These are phyloP conservation scores for Leptogaster cylindrica DNA, from an alignment of 2,888 invertebrate species.

Conservation along the genomic window DNA sequence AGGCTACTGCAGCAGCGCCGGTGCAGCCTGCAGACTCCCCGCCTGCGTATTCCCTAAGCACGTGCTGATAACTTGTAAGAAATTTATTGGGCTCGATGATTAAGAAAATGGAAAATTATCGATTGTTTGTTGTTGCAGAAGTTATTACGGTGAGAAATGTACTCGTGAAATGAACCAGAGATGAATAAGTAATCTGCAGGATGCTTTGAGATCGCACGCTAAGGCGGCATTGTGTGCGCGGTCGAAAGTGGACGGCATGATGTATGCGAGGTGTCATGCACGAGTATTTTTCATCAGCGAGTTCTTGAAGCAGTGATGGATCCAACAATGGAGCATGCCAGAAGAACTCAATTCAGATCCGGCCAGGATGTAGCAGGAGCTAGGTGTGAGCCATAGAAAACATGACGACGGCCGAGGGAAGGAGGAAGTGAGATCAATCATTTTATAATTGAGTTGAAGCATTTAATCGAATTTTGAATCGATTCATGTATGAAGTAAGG, in stretches of 20 bases:
- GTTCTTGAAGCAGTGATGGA: background rate
- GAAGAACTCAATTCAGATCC: background rate
- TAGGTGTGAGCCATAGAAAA: too few species aligned
- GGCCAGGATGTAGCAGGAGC: too few species aligned
- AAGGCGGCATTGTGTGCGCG: background rate
- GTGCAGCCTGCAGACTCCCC: constrained; percentile 2
- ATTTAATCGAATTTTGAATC: constrained; percentile 17
- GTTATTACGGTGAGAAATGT: constrained; percentile 29
- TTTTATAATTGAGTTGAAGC: constrained; percentile 8
- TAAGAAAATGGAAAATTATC: constrained; percentile 40
- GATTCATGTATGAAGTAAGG: too few species aligned
- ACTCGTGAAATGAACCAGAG: background rate
- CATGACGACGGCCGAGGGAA: too few species aligned
- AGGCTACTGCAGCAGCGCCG: background rate
- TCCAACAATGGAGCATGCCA: background rate
- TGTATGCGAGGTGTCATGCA: background rate
- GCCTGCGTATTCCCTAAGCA: constrained; percentile 25
- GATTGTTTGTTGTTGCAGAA: constrained; percentile 32
- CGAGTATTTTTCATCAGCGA: background rate
- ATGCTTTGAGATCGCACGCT: background rate
- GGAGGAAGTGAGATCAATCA: constrained; percentile 8
- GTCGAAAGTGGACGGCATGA: too few species aligned
- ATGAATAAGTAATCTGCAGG: background rate
- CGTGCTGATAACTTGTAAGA: constrained; percentile 40
- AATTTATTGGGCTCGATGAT: constrained; percentile 37